Conservation (phyloP, 2,888 invertebrate species). For the Gibbula magus region DNA sequence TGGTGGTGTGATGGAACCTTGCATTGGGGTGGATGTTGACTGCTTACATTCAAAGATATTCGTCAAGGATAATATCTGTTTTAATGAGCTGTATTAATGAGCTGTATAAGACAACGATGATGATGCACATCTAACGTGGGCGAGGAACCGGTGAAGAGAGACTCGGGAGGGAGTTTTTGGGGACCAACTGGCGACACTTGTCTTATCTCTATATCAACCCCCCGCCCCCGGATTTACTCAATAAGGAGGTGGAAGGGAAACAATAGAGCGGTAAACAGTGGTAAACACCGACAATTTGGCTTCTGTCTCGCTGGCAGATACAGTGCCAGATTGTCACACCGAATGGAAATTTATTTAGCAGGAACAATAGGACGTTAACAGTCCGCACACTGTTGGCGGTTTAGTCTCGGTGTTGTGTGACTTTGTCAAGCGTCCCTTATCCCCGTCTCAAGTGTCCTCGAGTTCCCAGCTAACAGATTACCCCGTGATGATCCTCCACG, state of each 20-base stretch:
- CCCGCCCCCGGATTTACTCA: constrained; percentile 16
- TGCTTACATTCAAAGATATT: too few relatives aligned
- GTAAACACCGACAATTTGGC: too few relatives aligned
- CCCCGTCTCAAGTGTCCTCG: background rate
- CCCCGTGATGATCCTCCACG: background rate
- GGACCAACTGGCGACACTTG: background rate
- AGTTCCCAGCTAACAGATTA: constrained; percentile 4
- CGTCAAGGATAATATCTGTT: too few relatives aligned
- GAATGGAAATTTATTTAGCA: constrained; percentile 15
- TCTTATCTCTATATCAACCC: background rate
- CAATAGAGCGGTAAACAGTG: constrained; percentile 2
- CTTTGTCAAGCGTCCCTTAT: background rate
- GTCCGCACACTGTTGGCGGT: background rate
- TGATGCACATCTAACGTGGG: too few relatives aligned
- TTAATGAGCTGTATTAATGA: too few relatives aligned
- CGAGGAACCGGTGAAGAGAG: background rate
- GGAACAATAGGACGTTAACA: constrained; percentile 6
- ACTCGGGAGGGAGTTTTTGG: background rate
- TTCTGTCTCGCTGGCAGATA: background rate
- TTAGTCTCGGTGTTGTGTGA: background rate
- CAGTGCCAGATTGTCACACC: background rate
- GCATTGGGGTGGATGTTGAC: too few relatives aligned
- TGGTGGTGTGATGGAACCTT: too few relatives aligned
- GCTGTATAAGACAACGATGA: too few relatives aligned
- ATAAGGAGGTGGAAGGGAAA: background rate